A percentile compares a stretch with the other conserved stretches of the same genome.
These are phyloP conservation scores for Azorinus chamasolen DNA, from an alignment of 2,888 invertebrate genomes.

Conservation along the genomic window DNA sequence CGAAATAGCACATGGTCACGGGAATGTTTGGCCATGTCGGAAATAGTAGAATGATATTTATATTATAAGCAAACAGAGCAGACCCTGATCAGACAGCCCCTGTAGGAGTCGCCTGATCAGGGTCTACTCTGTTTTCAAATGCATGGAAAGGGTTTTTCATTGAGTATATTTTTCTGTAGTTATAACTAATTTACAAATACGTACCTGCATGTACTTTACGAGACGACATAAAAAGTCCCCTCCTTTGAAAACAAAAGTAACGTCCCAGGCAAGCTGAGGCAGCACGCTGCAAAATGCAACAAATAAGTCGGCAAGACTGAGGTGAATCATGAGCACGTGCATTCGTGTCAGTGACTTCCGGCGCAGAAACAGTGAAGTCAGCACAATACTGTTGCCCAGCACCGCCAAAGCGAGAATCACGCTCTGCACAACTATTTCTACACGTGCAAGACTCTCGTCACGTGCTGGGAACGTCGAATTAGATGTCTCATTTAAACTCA, in stretches of 20 bases:
- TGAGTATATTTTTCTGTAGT: no score
- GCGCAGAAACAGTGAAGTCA: constrained; percentile 69
- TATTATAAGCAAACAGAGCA: no score
- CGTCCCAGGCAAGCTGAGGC: constrained; percentile 87
- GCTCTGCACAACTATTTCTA: constrained; percentile 74
- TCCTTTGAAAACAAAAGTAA: constrained; percentile 76
- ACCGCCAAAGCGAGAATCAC: constrained; percentile 80
- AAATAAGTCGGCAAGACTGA: constrained; percentile 90
- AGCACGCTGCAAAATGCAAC: constrained; percentile 91
- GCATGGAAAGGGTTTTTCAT: no score
- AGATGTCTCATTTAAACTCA: no score
- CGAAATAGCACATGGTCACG: no score
- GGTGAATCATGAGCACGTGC: constrained; percentile 91
- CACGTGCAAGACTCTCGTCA: constrained; percentile 19
- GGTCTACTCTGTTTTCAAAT: no score
- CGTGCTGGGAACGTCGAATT: background rate
- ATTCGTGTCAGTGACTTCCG: constrained; percentile 89
- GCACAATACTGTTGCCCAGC: constrained; percentile 79
- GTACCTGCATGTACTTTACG: constrained; percentile 90
- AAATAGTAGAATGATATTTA: no score
- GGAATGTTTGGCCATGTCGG: no score
- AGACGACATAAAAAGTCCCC: constrained; percentile 86
- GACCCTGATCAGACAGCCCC: no score
- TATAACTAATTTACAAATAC: no score
- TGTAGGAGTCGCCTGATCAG: no score